Evolutionary conservation across 2,113 vertebrate species (phyloP), one percentile per base, ranked within the genome.

Genomic region (Rostratula benghalensis): DNA sequence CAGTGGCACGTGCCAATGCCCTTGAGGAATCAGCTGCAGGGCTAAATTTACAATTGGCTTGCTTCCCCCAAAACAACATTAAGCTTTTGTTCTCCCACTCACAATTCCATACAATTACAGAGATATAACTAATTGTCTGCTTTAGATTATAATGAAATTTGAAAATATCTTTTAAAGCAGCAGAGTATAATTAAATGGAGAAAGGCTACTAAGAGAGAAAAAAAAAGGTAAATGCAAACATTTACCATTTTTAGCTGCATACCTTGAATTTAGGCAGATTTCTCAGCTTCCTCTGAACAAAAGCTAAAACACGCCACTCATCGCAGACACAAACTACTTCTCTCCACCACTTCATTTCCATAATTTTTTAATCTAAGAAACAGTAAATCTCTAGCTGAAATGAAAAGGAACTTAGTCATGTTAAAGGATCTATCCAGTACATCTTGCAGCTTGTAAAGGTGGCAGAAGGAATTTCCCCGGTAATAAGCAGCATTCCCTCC

Each of bases 1-100:
- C 87, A 93, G 83, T 85, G 96, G 95, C 97, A 97, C 93, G 92
- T 94, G 93, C 93, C 94, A 95, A 63, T 77, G 83, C 92, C 96
- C 96, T 91, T 92, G 83, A 94, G 95, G 94, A 94, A 95, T 95
- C 95, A 88, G 91, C 96, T 94, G 85, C 80, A 94, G 64, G 83
- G 91, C 71, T 95, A 96, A 83, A 96, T 94, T 94, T 91, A 91
- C 93, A 95, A 95, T 94, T 97, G 93, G 61, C 63, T 96, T 83
- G 71, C 95, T 92, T 96, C 61, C 78, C 60, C 77, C 71, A 89
- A 96, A 96, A 95, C 84, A 96, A 57, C 84, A 82, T 94, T 70
- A 96, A 50, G 91, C 86, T 95, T 95, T 94, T 96, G 83, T 90
- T 90, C 86, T 81, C 67, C 56, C 60, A 63, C 88, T 87, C 87